Conservation (phyloP, 2,888 invertebrate genomes). For the Endomychus coccineus region DNA sequence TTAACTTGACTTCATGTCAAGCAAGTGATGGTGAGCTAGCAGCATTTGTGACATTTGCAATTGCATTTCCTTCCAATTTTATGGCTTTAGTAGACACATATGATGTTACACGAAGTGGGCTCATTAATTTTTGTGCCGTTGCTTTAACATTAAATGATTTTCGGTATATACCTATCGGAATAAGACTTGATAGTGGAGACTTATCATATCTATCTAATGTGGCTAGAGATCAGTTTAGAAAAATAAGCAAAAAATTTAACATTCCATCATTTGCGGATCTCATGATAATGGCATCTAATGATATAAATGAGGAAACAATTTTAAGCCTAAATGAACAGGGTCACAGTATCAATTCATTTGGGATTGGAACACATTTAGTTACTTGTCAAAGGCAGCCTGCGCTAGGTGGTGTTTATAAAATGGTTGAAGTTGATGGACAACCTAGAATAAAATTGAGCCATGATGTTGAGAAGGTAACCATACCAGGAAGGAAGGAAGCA, state of each 20-base stretch:
- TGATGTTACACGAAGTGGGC: constrained; percentile 94
- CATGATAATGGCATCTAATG: constrained; percentile 95
- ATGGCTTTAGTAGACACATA: constrained; percentile 97
- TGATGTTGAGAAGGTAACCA: constrained; percentile 94
- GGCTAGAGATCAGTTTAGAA: constrained; percentile 72
- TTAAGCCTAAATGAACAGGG: constrained; percentile 93
- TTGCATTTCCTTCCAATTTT: constrained; percentile 91
- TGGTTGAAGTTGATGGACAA: constrained; percentile 83
- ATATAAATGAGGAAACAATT: constrained; percentile 98
- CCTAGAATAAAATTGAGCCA: constrained; percentile 95
- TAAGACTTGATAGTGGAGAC: constrained; percentile 95
- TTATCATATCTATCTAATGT: constrained; percentile 88
- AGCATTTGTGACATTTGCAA: constrained; percentile 86
- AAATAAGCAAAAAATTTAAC: constrained; percentile 64
- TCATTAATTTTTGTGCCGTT: constrained; percentile 94
- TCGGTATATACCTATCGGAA: constrained; percentile 82
- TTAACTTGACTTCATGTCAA: constrained; percentile 73
- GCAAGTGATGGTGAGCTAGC: constrained; percentile 91
- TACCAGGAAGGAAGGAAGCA: constrained; percentile 89
- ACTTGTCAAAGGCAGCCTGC: constrained; percentile 98
- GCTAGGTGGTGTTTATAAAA: constrained; percentile 93
- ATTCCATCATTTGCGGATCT: constrained; percentile 78
- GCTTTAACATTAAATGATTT: constrained; percentile 84
- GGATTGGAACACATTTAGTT: constrained; percentile 82
- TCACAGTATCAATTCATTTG: constrained; percentile 83